Evolutionary conservation across 2,797 vertebrate genomes (phyloP).

Genomic region (Sebastes taczanowskii): DNA sequence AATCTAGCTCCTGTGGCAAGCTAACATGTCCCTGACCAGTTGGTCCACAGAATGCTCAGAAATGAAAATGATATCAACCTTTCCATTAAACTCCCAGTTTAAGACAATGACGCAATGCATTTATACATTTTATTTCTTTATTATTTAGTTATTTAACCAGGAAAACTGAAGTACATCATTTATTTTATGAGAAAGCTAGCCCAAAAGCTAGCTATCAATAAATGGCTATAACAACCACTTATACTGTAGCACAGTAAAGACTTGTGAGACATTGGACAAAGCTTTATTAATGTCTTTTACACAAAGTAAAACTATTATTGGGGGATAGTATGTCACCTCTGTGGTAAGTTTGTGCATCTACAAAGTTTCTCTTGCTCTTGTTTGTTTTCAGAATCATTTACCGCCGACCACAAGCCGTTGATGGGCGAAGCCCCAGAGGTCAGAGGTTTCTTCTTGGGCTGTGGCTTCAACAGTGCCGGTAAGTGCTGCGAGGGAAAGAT

Average conservation of each 20-base stretch:
- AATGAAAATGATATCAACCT: background rate
- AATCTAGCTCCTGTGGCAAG: too few species aligned
- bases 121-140: background rate
- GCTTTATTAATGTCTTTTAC: background rate
- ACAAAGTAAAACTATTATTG: background rate
- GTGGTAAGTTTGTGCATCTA: background rate
- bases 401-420: slow-evolving; percentile 95
- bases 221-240: background rate
- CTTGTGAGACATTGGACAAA: background rate
- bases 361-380: background rate
- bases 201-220: background rate
- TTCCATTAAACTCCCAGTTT: background rate
- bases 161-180: background rate
- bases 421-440: slow-evolving; percentile 96
- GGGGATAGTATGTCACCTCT: background rate
- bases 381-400: slow-evolving; percentile 90
- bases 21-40: background rate
- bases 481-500: slow-evolving; percentile 10
- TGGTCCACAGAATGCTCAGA: background rate
- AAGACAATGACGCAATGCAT: background rate
- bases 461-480: slow-evolving; percentile 99
- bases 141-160: background rate
- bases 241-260: background rate
- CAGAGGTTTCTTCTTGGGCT: slow-evolving; percentile 95
- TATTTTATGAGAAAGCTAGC: background rate